Evolutionary conservation across 1,140 invertebrate species (phyloP), one percentile per base, ranked within the genome.

Genomic region (Antheraea mylitta): DNA sequence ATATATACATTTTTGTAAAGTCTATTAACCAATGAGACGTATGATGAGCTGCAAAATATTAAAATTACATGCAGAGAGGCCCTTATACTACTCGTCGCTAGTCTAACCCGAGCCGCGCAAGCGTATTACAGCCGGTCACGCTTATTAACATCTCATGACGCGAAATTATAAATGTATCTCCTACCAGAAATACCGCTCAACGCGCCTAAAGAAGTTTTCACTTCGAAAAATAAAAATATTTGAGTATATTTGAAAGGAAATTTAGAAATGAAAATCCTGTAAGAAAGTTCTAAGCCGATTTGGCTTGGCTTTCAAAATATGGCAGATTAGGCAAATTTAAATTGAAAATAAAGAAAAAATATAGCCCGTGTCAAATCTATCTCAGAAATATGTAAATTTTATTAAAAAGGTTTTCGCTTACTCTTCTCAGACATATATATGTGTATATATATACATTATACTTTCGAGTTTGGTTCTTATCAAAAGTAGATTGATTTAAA

Each of bases 241-340:
- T 3, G 38, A 42, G 7, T 42, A 10, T 6, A 53, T 53, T 7
- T 53, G 11, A 10, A 53, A 53, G 1, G 1, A 53, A 53, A 16
- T 6, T 53, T 53, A 16, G 16, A 53, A 13, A 42, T 42, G 7
- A 42, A 42, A 42, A 42, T 7, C 38, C 22, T 30, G 6, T 53
- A 16, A 53, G 45, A 53, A 53, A 16, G 4, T 53, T 53, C 16
- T 53, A 53, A 53, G 11, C 16, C 10, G 45, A 53, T 53, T 16
- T 53, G 45, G 45, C 16, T 53, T n/a, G 16, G 11, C 45, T 63
- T 16, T 8, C 61, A 37, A 16, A 18, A 61, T 8, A 30, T 63
- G 11, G 30, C 8, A 63, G 61, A 36, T 63, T 63, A 63, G 30
- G 61, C 61, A 63, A 63, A 63, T 63, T n/a, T 36, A 22, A 18